Conservation (phyloP, 2,888 invertebrate genomes). For the Ophraella communa region DNA sequence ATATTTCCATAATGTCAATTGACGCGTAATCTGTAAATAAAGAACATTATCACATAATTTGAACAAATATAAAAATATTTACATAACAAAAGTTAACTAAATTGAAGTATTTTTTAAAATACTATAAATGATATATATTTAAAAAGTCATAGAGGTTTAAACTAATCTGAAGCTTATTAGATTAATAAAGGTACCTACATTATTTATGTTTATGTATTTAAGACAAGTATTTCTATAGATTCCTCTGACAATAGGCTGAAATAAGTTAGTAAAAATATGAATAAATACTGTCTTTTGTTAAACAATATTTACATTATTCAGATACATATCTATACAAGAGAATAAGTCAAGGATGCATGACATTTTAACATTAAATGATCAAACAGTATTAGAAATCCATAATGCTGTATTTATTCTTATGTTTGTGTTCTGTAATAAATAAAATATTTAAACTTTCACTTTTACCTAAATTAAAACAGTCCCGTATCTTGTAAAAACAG, state of each 20-base stretch:
- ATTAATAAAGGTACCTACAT: no score
- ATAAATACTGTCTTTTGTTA: background rate
- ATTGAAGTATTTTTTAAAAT: no score
- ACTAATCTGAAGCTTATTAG: no score
- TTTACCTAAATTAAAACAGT: background rate
- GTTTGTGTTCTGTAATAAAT: no score
- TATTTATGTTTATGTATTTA: no score
- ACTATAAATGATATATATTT: no score
- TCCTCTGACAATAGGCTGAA: no score
- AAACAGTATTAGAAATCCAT: no score
- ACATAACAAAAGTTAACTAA: no score
- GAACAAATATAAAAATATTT: no score
- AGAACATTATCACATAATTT: background rate
- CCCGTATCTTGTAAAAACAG: background rate
- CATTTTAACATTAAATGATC: background rate
- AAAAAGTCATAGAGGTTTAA: no score
- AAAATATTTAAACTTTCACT: background rate
- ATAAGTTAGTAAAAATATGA: background rate
- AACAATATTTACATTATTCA: background rate
- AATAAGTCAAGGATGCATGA: background rate
- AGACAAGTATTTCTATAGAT: no score
- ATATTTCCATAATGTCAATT: slow-evolving; percentile 1
- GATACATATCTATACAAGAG: background rate
- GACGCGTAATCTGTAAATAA: slow-evolving; percentile 1
- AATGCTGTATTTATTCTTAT: background rate